Evolutionary conservation across 1,140 invertebrate genomes (phyloP).

Genomic region (Phocides pigmalion): DNA sequence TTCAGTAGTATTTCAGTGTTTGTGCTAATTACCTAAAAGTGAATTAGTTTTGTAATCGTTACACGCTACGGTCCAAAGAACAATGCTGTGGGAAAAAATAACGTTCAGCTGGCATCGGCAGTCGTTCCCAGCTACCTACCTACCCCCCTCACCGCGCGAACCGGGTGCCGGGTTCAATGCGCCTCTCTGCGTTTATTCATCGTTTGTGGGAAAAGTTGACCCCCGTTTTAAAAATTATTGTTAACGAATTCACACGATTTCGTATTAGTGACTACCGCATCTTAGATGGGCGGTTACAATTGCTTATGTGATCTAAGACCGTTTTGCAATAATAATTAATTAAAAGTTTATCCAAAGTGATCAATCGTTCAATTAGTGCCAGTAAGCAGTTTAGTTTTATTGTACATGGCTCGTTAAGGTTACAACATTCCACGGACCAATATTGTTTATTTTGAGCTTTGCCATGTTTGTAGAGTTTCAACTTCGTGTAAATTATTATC

Average conservation of each 20-base stretch:
- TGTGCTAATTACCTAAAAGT: constrained; percentile 53
- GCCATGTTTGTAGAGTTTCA: constrained; percentile 72
- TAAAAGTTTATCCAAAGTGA: constrained; percentile 34
- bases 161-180: constrained; percentile 80
- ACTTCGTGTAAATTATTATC: constrained; percentile 72
- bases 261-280: constrained; percentile 64
- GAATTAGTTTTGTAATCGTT: constrained; percentile 58
- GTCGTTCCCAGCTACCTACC: constrained; percentile 82
- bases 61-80: constrained; percentile 78
- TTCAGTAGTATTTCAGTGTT: constrained; percentile 42
- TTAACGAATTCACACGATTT: constrained; percentile 82
- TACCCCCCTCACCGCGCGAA: constrained; percentile 72
- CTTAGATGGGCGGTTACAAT: constrained; percentile 52
- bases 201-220: constrained; percentile 83
- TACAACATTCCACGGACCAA: constrained; percentile 59
- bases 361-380: constrained; percentile 44
- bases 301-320: constrained; percentile 31
- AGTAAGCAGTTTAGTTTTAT: constrained; percentile 49
- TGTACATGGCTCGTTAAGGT: constrained; percentile 61
- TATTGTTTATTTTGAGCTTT: constrained; percentile 72
- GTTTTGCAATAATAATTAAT: constrained; percentile 17
- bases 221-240: constrained; percentile 80
- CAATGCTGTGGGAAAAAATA: constrained; percentile 84
- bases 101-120: constrained; percentile 82
- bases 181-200: constrained; percentile 82